phyloP scores from a whole-genome alignment of 2,888 invertebrate genomes.

The Eilema griseolum region DNA sequence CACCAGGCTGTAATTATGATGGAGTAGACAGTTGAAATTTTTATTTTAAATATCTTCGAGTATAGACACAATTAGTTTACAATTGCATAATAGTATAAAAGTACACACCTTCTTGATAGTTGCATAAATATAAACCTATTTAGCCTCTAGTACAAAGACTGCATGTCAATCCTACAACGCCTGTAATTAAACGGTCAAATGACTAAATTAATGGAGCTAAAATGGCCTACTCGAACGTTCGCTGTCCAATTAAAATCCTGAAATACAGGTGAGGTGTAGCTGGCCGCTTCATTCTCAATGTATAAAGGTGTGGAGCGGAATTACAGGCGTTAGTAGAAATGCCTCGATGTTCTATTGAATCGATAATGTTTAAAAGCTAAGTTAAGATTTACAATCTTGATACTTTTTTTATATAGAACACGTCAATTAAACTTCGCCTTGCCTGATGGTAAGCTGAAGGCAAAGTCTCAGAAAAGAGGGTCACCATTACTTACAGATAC shows the following conservation, averaged over 20 bases:
- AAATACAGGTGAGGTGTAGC: constrained; percentile 10
- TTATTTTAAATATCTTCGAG: too few relatives aligned
- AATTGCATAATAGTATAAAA: too few relatives aligned
- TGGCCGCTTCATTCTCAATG: constrained; percentile 32
- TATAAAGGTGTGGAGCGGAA: constrained; percentile 21
- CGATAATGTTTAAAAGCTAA: constrained; percentile 44
- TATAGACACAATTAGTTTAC: too few relatives aligned
- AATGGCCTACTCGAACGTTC: neutral
- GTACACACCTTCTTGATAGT: too few relatives aligned
- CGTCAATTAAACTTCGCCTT: too few relatives aligned
- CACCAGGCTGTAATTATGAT: too few relatives aligned
- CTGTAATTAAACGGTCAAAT: constrained; percentile 8
- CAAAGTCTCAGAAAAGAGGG: too few relatives aligned
- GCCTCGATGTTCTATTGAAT: constrained; percentile 58
- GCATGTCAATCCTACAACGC: neutral
- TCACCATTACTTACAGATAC: too few relatives aligned
- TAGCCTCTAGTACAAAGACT: neutral
- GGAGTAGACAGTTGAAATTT: too few relatives aligned
- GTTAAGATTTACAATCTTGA: neutral
- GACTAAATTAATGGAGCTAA: constrained; percentile 13
- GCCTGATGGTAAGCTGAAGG: too few relatives aligned
- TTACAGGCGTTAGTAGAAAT: constrained; percentile 53
- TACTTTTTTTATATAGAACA: too few relatives aligned
- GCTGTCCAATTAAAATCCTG: constrained; percentile 13
- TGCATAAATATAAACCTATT: too few relatives aligned